Evolutionary conservation across 2,888 invertebrate species (phyloP), one percentile per base, ranked within the genome.

Genomic region (Xestia c-nigrum): DNA sequence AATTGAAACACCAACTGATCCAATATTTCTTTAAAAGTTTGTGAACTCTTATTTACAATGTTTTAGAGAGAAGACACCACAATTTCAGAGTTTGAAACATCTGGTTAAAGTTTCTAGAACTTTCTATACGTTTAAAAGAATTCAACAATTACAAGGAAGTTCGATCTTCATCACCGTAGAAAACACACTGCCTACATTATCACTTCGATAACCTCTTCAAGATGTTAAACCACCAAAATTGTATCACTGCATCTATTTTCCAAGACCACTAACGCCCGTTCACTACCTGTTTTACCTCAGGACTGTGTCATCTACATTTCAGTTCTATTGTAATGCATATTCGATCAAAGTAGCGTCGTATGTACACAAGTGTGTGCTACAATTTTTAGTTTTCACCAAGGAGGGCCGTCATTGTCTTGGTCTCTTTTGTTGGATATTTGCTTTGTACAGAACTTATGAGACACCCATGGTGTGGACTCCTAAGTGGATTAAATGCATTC

Each of bases 271-370:
- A 71, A 86, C 92, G 92, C 91, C 91, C 91, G 86, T 82, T 81
- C 89, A 78, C 91, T 90, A 93, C 93, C 93, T 93, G 94, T 88
- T 81, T 84, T 85, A 76, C 85, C 80, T 87, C 81, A 89, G 91
- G 92, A 96, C 96, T 96, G 96, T 95, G 93, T 94, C 95, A 93
- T 92, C 92, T 90, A 93, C 91, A 90, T 90, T 92, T 93, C 90
- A 90, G 91, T 83, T 73, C 95, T 91, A 93, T 96, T 96, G 96
- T 96, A 91, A 96, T 96, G 96, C 91, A 96, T 96, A 96, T 96
- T 93, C 92, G 94, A 96, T 96, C 95, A 96, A 95, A 95, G 91
- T 91, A 88, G 89, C 84, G 91, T 92, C 89, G 92, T 94, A 94
- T 97, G 94, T 95, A 94, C 95, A 95, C 97, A 97, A 96, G 96